A percentile compares a stretch with the other conserved stretches of the same genome.
phyloP scores from a whole-genome alignment of 2,113 vertebrate genomes.

The Protomyctophum bolini region DNA sequence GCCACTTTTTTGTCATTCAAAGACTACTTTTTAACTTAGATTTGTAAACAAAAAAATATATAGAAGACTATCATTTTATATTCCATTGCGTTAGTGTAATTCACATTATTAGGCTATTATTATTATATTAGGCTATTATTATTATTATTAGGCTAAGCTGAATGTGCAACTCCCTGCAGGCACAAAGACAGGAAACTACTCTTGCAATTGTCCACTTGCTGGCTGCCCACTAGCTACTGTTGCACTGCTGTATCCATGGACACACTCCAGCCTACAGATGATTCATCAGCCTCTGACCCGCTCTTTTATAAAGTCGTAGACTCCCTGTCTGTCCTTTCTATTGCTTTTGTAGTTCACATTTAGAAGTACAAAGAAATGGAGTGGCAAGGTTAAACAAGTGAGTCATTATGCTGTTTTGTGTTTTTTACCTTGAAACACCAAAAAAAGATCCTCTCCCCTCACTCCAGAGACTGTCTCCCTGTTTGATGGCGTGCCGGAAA shows the following conservation, averaged over 20 bases:
- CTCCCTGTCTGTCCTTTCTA: slow-evolving; percentile 21
- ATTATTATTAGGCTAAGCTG: neutral
- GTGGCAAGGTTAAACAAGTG: slow-evolving; percentile 31
- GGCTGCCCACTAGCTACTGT: slow-evolving; percentile 17
- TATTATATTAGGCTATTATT: neutral
- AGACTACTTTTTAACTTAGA: too few relatives aligned
- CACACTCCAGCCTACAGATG: slow-evolving; percentile 13
- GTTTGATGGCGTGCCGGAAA: slow-evolving; percentile 71
- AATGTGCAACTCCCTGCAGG: neutral
- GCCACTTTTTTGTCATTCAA: neutral
- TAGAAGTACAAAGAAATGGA: slow-evolving; percentile 27
- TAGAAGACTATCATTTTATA: too few relatives aligned
- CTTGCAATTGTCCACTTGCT: neutral
- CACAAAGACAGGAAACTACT: neutral
- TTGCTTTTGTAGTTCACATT: slow-evolving; percentile 36
- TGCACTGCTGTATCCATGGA: slow-evolving; percentile 28
- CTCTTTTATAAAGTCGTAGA: slow-evolving; percentile 30
- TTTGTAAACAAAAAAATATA: neutral
- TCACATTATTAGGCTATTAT: neutral
- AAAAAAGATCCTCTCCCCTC: slow-evolving; percentile 39
- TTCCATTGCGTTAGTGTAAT: neutral
- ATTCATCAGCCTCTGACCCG: slow-evolving; percentile 35
- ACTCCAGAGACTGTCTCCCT: slow-evolving; percentile 27
- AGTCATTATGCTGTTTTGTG: slow-evolving; percentile 53
- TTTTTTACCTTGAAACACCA: slow-evolving; percentile 46